Percentiles rank a stretch among this genome's conserved stretches.
These are phyloP conservation scores for Dorcus hopei DNA, from an alignment of 2,888 invertebrate genomes.

Conservation along the genomic window DNA sequence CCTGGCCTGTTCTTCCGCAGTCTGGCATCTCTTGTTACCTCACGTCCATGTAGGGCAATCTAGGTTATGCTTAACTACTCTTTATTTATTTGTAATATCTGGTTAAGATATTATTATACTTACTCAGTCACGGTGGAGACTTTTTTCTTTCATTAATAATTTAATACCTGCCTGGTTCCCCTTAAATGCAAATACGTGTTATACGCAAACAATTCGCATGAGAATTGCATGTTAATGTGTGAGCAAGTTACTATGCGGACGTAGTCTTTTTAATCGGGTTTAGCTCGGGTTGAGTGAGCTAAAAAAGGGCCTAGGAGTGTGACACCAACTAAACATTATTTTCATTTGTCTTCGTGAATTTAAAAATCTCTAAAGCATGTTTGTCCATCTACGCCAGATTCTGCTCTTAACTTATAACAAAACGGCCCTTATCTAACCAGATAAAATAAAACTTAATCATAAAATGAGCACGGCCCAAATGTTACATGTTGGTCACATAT, in stretches of 20 bases:
- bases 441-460: no score
- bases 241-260: neutral
- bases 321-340: no score
- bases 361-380: no score
- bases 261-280: no score
- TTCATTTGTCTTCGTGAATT: no score
- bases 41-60: constrained; percentile 36
- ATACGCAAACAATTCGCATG: constrained; percentile 1
- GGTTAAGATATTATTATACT: constrained; percentile 28
- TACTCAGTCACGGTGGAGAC: constrained; percentile 14
- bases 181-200: constrained; percentile 22
- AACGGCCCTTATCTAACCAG: no score
- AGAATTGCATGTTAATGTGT: neutral
- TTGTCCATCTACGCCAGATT: no score
- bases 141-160: constrained; percentile 18
- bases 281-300: no score
- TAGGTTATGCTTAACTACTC: constrained; percentile 36
- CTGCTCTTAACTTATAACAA: no score
- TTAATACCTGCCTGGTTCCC: constrained; percentile 18
- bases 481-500: no score
- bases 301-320: no score
- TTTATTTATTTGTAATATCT: constrained; percentile 32
- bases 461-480: no score
- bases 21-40: constrained; percentile 25
- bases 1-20: constrained; percentile 20